phyloP scores from a whole-genome alignment of 2,113 vertebrate genomes.

The Chroicocephalus ridibundus region DNA sequence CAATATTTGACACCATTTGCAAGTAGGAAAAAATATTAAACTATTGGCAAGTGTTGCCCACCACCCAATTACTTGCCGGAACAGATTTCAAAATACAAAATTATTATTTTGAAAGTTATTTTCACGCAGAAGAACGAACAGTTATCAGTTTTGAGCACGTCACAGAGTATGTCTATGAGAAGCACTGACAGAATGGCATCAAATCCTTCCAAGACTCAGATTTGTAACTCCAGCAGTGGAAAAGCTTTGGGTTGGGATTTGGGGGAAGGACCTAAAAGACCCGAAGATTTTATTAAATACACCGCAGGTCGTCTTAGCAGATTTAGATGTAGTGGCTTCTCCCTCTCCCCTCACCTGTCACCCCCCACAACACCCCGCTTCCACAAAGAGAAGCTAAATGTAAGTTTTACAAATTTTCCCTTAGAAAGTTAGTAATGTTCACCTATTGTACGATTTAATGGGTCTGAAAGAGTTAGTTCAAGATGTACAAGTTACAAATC shows the following conservation, averaged over 20 bases:
- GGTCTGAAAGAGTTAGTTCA: not conserved
- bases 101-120: not conserved
- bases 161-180: not conserved
- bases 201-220: not conserved
- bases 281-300: fast-evolving
- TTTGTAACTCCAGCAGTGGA: not conserved
- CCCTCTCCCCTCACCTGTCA: fast-evolving
- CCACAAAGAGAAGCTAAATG: not conserved
- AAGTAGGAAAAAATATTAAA: not conserved
- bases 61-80: not conserved
- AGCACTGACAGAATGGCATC: not conserved
- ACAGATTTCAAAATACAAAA: not conserved
- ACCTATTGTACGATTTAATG: not conserved
- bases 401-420: not conserved
- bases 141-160: not conserved
- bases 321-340: not conserved
- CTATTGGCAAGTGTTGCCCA: not conserved
- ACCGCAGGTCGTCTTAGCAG: not conserved
- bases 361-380: fast-evolving
- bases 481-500: not conserved
- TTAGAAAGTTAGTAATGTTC: not conserved
- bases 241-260: not conserved
- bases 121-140: not conserved
- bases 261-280: not conserved
- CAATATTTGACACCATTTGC: not conserved